Percentiles rank a stretch among this genome's conserved stretches.
phyloP scores from a whole-genome alignment of 2,113 vertebrate species.

The Archocentrus centrarchus region DNA sequence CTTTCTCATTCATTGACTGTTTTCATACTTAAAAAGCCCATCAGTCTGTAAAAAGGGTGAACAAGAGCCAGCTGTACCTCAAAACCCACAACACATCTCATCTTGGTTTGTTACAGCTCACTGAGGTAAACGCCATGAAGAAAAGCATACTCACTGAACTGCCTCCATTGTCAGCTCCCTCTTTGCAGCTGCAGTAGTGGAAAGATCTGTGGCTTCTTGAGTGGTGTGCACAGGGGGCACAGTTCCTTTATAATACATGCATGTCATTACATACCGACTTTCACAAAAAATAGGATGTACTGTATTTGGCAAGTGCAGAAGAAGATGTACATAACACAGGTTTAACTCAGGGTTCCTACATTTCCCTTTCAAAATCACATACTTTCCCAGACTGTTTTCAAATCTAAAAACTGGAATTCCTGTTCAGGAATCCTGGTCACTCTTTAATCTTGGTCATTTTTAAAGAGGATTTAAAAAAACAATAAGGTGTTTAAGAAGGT shows the following conservation, averaged over 20 bases:
- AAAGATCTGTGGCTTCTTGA: slow-evolving; percentile 12
- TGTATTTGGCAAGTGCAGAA: not conserved
- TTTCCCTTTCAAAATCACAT: not conserved
- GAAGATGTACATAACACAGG: not conserved
- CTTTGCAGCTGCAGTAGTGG: slow-evolving; percentile 20
- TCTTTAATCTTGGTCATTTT: not conserved
- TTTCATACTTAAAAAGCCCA: not conserved
- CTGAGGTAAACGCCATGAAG: not conserved
- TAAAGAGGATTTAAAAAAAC: not conserved
- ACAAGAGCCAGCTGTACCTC: no score
- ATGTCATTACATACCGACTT: not conserved
- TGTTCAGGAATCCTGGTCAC: not conserved
- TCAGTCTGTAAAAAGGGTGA: not conserved
- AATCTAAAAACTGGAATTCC: not conserved
- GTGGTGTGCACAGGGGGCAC: not conserved
- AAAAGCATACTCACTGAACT: slow-evolving; percentile 54
- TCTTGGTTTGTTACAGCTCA: not conserved
- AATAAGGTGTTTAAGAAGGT: not conserved
- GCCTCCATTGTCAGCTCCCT: slow-evolving; percentile 67
- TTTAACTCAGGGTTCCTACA: not conserved
- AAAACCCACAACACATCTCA: not conserved
- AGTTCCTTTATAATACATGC: slow-evolving; percentile 12
- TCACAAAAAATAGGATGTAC: not conserved
- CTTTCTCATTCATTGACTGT: not conserved
- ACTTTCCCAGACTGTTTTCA: not conserved